Base-by-base conservation (phyloP, 2,113 vertebrate genomes). In the Empidonax traillii region DNA sequence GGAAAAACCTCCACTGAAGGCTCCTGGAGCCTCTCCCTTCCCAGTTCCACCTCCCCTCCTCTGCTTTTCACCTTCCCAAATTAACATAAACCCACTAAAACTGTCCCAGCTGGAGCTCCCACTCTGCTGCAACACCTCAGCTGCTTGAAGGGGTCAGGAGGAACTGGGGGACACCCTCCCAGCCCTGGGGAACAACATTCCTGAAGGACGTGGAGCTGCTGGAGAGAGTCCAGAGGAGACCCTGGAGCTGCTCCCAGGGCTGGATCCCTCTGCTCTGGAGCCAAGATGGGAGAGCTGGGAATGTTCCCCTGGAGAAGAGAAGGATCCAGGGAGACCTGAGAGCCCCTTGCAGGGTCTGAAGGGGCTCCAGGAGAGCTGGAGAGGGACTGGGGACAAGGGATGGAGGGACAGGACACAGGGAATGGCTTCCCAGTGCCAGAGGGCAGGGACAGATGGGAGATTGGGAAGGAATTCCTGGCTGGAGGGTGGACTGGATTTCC, bases 271-370 rank as follows among this genome's bases (percentile, higher is more conserved):
- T 62, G 61, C 37, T 28, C 37, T 41, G 37, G 61, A 63, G 61
- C 61, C 61, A 63, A 37, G 61, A 22, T 21, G 46, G 52, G 37
- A 17, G 24, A 75, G 72, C 55, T 75, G 72, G 72, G 72, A 3
- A 3, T 12, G 72, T 2, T 47, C 41, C 1, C 18, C 55, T 37
- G 72, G 73, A n/a, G 35, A 49, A 0, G 25, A 1, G 41, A 56
- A 66, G 18, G 33, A 0, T 43, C 17, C 77, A 81, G 51, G 43
- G 67, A 88, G 17, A 87, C 4, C 56, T 66, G 1, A 1, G 6
- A 79, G 49, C 19, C 4, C 58, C 5, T 77, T 3, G 1, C 74
- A 53, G 65, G 4, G 10, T 9, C 31, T 33, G 0, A 4, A 77
- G 74, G 56, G 25, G 41, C 35, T 79, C 35, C 85, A 88, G 85